Base-by-base conservation (phyloP, 2,113 vertebrate genomes). In the Channa argus region DNA sequence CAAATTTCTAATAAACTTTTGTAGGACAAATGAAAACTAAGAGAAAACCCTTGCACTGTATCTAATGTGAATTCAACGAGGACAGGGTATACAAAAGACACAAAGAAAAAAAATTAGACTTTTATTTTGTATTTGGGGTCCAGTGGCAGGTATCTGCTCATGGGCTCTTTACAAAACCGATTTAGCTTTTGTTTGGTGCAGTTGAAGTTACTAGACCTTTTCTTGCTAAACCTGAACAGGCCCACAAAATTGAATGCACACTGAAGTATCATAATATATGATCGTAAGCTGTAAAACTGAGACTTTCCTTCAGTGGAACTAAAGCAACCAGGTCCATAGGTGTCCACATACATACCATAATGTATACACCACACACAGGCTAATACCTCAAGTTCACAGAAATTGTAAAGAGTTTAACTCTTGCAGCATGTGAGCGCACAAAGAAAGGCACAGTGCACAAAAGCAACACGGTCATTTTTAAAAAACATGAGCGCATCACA, bases 401-500 rank as follows among this genome's bases (percentile, higher is more conserved):
- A 64, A 71, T 2, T 51, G 41, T 51, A 39, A 65, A 80, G 45
- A 50, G 46, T 73, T 68, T 36, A 80, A 71, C 39, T 78, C 49
- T 8, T 56, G 51, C 53, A 58, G 61, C 63, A 53, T 61, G 79
- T 61, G 75, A 72, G 61, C 56, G 55, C 37, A 5, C 6, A 64
- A 58, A 71, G 68, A 74, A 84, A 81, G 44, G 63, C 51, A 8
- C 15, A 6, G 34, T 47, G 65, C 47, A 47, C 83, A 56, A 80
- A 84, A 82, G 83, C 81, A 74, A 82, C 78, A 77, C 53, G 62
- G 86, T 62, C 76, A 79, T 64, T 85, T 85, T 62, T 78, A 59
- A 80, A 77, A 88, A 90, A 89, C 88, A 90, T 66, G 84, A 84
- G 84, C 69, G 60, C 89, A 85, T 89, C 87, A 88, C 72, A 86